These are phyloP conservation scores for Marronus borbonicus DNA, from an alignment of 2,888 invertebrate species.

Conservation along the genomic window DNA sequence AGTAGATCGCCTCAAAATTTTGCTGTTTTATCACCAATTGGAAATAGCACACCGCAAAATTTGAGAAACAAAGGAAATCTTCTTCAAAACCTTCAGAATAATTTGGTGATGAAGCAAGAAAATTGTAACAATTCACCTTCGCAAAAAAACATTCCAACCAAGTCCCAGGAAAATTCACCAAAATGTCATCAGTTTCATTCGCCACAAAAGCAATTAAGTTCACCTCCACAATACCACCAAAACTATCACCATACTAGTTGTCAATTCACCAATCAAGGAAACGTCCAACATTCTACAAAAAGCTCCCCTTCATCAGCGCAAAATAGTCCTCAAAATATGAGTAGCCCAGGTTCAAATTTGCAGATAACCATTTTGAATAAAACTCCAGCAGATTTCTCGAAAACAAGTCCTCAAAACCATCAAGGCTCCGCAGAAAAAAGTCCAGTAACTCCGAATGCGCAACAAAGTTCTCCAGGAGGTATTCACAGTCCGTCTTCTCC, in stretches of 20 bases:
- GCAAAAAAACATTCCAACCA: conserved; percentile 16
- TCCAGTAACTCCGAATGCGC: not conserved
- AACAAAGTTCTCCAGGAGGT: not conserved
- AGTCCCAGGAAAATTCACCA: not conserved
- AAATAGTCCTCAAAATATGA: not conserved
- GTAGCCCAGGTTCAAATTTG: not conserved
- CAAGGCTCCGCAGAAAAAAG: too few species aligned
- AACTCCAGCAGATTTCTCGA: not conserved
- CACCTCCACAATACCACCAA: not conserved
- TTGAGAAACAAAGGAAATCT: not conserved
- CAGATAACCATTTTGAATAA: not conserved
- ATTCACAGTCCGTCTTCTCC: not conserved
- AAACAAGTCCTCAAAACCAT: not conserved
- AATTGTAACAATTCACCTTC: conserved; percentile 5
- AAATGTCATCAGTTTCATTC: not conserved
- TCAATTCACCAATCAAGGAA: not conserved
- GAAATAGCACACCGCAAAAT: not conserved
- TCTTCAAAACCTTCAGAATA: not conserved
- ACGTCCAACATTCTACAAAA: not conserved
- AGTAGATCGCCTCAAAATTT: conserved; percentile 5
- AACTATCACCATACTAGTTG: conserved; percentile 4
- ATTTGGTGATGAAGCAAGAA: not conserved
- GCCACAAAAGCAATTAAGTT: not conserved
- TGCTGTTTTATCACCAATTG: not conserved
- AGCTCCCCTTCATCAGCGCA: not conserved